These are phyloP conservation scores for Chiloscyllium plagiosum DNA, from an alignment of 2,113 vertebrate species.

Conservation along the genomic window DNA sequence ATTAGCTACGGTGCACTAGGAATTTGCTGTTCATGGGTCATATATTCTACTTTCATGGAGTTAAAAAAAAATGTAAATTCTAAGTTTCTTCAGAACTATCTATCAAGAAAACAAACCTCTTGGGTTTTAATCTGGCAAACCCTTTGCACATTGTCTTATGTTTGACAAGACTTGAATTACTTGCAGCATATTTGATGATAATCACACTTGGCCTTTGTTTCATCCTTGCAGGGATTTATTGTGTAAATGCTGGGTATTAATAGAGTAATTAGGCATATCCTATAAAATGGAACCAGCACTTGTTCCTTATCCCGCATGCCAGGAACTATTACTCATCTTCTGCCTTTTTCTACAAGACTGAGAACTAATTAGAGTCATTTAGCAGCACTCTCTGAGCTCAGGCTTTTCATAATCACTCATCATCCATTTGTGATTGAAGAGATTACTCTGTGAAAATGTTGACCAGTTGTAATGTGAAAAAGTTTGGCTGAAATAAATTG, in stretches of 20 bases:
- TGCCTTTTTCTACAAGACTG: conserved; percentile 33
- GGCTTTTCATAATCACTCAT: conserved; percentile 34
- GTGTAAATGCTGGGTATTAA: conserved; percentile 26
- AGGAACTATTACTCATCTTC: conserved; percentile 32
- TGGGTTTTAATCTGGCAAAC: conserved; percentile 18
- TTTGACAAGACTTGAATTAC: background rate
- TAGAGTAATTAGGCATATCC: conserved; percentile 23
- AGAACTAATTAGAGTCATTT: conserved; percentile 36
- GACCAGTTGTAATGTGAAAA: background rate
- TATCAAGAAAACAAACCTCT: conserved; percentile 5
- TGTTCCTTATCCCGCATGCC: conserved; percentile 27
- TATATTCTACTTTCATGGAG: background rate
- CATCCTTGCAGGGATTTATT: conserved; percentile 31
- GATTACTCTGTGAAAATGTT: background rate
- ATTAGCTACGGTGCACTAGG: background rate
- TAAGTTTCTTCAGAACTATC: background rate
- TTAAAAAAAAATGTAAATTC: background rate
- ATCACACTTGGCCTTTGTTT: conserved; percentile 34
- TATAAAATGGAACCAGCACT: background rate
- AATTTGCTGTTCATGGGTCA: background rate
- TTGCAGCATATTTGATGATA: conserved; percentile 33
- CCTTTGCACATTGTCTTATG: conserved; percentile 6
- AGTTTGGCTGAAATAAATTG: conserved; percentile 16
- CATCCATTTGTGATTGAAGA: conserved; percentile 29
- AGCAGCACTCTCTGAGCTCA: conserved; percentile 24